Base-by-base conservation (phyloP, 2,113 vertebrate species). In the Pteropus alecto region DNA sequence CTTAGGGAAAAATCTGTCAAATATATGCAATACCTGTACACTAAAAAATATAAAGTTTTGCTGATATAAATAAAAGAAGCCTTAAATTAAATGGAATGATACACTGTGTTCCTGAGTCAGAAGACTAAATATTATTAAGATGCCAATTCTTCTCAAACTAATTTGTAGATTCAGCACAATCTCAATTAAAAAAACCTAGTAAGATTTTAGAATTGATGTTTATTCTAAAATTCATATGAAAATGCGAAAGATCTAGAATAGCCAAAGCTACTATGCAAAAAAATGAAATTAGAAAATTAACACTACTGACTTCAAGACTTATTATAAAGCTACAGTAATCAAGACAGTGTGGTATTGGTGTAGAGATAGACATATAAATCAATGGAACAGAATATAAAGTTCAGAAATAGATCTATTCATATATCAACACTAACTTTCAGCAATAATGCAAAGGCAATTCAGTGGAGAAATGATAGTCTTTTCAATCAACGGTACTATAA, bases 311-410 rank as follows among this genome's bases (percentile, higher is more conserved):
- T 79, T 86, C 43, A 41, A 89, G 41, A 58, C 35, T 60, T 78
- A 79, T 60, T 78, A 85, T n/a, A 93, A 41, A 94, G 21, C 48
- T 67, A 77, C 8, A 90, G 11, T n/a, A 85, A 87, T 22, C 15
- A 90, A 56, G 28, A 70, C 11, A 74, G 30, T 94, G 19, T 76
- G 14, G 7, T 84, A 51, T 48, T 82, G 19, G 8, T 68, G 16
- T 89, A 91, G 74, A 93, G n/a, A 87, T 7, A 54, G 38, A 87
- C 22, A 92, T 0, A 1, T 33, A 54, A 91, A 41, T 85, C 24
- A 79, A 33, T 81, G 54, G 33, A 92, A 94, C 41, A 94, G 60
- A 86, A 86, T 21, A 93, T 43, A 93, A 79, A 73, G 77, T 78
- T 15, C n/a, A 86, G 71, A 61, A 68, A 91, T 61, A 71, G 46